A percentile compares a stretch with the other conserved stretches of the same genome.
Evolutionary conservation across 2,797 vertebrate species (phyloP).

Genomic region (Chloroceryle amazona): DNA sequence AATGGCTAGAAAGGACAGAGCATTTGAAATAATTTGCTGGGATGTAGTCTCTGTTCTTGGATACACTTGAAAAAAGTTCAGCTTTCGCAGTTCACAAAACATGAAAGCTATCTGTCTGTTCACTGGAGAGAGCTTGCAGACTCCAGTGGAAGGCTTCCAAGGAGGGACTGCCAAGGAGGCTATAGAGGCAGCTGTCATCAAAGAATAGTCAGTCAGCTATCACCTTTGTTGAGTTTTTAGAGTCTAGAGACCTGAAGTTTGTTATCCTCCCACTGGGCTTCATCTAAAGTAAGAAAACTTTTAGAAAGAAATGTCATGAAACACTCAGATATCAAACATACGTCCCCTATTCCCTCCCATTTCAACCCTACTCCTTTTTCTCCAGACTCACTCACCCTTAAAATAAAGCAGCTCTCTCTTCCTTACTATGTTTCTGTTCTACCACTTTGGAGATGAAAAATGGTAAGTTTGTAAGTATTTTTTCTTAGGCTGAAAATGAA

Average conservation of each 20-base stretch:
- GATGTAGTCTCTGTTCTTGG: neutral
- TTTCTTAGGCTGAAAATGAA: neutral
- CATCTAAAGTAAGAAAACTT: neutral
- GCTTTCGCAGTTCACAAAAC: neutral
- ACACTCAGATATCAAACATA: slow-evolving; percentile 6
- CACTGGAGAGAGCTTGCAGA: neutral
- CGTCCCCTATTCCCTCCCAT: neutral
- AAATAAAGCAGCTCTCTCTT: neutral
- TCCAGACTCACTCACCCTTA: neutral
- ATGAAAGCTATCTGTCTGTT: neutral
- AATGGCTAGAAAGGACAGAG: neutral
- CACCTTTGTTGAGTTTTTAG: neutral
- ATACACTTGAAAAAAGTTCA: neutral
- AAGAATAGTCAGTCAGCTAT: slow-evolving; percentile 25
- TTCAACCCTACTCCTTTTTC: neutral
- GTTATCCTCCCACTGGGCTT: slow-evolving; percentile 23
- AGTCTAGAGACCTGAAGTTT: neutral
- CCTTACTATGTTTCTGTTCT: neutral
- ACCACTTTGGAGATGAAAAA: neutral
- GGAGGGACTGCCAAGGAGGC: slow-evolving; percentile 2
- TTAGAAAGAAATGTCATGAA: neutral
- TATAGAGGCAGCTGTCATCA: slow-evolving; percentile 12
- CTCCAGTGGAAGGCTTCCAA: slow-evolving; percentile 20
- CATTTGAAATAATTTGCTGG: neutral
- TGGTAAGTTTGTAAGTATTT: neutral